Conservation (phyloP, 2,113 vertebrate genomes). For the Falco punctatus region DNA sequence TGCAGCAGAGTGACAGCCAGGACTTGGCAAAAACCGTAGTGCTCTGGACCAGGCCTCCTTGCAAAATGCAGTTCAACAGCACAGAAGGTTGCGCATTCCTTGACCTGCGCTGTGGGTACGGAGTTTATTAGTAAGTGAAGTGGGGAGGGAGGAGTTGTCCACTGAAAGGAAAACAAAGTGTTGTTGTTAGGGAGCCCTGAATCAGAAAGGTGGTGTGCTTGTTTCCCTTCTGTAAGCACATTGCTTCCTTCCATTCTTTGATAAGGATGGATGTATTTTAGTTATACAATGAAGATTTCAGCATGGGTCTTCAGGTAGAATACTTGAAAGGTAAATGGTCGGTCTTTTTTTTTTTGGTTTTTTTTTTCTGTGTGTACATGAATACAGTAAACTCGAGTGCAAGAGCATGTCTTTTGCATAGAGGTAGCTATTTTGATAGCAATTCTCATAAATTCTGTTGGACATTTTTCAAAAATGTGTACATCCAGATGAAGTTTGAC, state of each 20-base stretch:
- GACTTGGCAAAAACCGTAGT: neutral
- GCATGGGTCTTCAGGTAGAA: neutral
- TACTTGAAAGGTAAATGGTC: neutral
- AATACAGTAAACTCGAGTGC: neutral
- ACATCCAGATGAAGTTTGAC: conserved; percentile 42
- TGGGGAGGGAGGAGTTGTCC: neutral
- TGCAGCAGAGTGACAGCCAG: neutral
- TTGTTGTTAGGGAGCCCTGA: neutral
- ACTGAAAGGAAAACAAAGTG: neutral
- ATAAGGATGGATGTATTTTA: neutral
- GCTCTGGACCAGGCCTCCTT: neutral
- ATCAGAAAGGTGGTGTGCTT: neutral
- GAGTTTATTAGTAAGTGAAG: neutral
- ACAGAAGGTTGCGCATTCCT: neutral
- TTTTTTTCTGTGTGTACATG: neutral
- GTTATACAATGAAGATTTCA: neutral
- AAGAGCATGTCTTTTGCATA: neutral
- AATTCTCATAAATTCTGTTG: conserved; percentile 44
- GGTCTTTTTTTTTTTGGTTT: no score
- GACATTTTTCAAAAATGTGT: neutral
- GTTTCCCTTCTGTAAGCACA: neutral
- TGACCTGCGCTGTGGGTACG: neutral
- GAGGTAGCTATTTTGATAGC: neutral
- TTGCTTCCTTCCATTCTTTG: neutral
- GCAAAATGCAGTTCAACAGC: neutral